A percentile compares a stretch with the other conserved stretches of the same genome.
Conservation (phyloP, 2,113 vertebrate species). For the Cyprinus carpio region DNA sequence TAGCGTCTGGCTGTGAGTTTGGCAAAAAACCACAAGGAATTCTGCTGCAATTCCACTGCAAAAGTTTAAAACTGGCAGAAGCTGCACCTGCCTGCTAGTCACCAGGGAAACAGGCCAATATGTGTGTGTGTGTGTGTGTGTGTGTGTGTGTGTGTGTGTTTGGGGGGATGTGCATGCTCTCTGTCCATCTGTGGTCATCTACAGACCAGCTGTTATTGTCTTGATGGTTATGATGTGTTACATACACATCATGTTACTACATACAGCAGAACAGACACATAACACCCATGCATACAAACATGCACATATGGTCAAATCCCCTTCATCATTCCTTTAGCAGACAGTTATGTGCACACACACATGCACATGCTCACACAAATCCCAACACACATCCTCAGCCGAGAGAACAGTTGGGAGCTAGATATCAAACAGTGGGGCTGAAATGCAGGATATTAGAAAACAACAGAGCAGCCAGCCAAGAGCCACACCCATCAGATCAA, state of each 20-base stretch:
- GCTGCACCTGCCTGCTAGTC: slow-evolving; percentile 42
- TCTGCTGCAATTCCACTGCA: slow-evolving; percentile 1
- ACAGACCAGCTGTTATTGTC: slow-evolving; percentile 41
- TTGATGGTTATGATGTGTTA: slow-evolving; percentile 17
- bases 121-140: neutral
- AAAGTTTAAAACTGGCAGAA: slow-evolving; percentile 36
- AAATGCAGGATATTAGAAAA: slow-evolving; percentile 22
- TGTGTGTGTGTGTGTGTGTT: slow-evolving; percentile 1
- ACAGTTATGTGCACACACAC: neutral
- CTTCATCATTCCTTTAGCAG: slow-evolving; percentile 14
- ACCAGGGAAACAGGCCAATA: slow-evolving; percentile 39
- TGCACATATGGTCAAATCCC: slow-evolving; percentile 35
- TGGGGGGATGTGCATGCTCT: slow-evolving; percentile 28
- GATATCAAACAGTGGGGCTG: slow-evolving; percentile 20
- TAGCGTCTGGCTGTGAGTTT: neutral
- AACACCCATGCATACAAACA: slow-evolving; percentile 26
- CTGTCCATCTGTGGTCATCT: slow-evolving; percentile 44
- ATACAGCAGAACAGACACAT: slow-evolving; percentile 9
- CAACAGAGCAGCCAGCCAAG: slow-evolving; percentile 6
- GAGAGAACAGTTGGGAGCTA: slow-evolving; percentile 27
- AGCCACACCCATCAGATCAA: slow-evolving; percentile 12
- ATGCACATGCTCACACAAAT: neutral
- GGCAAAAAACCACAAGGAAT: neutral
- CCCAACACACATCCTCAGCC: neutral
- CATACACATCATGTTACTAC: slow-evolving; percentile 30